phyloP scores from a whole-genome alignment of 2,113 vertebrate species.

The Cranoglanis bouderius region DNA sequence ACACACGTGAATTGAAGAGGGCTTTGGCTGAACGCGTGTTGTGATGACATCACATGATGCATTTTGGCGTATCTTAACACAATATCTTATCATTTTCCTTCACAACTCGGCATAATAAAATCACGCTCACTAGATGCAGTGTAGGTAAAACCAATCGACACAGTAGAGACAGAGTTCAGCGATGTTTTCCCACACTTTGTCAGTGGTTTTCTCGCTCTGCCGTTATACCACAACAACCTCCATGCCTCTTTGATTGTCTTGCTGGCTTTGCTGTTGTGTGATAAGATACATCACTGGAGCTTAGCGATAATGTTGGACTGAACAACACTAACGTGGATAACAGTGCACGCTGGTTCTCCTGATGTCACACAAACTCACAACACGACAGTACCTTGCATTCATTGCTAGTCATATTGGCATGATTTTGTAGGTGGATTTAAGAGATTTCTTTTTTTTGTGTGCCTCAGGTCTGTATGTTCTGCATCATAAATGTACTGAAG shows the following conservation, averaged over 20 bases:
- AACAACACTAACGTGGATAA: neutral
- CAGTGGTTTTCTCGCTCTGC: neutral
- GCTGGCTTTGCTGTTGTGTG: neutral
- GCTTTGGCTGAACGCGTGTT: too few relatives aligned
- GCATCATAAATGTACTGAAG: neutral
- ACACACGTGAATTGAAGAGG: too few relatives aligned
- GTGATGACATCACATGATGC: too few relatives aligned
- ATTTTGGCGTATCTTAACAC: too few relatives aligned
- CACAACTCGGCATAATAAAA: neutral
- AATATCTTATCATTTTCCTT: neutral
- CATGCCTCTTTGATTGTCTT: neutral
- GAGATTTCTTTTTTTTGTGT: neutral
- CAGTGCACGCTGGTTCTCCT: neutral
- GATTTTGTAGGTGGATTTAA: neutral
- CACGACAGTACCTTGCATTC: neutral
- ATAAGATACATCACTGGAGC: neutral
- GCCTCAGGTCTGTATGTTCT: neutral
- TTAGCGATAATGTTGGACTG: neutral
- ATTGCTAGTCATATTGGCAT: neutral
- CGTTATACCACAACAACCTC: conserved; percentile 31
- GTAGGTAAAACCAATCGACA: neutral
- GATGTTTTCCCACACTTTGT: conserved; percentile 6
- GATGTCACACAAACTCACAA: neutral
- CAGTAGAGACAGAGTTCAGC: neutral
- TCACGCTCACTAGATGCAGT: neutral